Conservation (phyloP, 2,797 vertebrate genomes). For the Acanthurus tractus region DNA sequence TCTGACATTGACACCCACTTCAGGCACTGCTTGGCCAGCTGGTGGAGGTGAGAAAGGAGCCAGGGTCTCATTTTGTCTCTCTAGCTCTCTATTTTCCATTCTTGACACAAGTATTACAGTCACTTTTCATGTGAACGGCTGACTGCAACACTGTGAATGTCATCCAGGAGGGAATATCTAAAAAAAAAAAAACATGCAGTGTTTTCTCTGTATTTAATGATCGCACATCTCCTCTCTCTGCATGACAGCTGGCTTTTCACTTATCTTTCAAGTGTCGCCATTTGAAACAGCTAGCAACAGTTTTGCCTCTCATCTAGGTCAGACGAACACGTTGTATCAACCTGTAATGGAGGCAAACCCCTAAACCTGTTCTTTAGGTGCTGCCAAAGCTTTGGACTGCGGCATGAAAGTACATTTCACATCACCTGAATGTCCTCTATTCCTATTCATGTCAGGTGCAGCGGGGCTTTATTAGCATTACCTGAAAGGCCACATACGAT, state of each 20-base stretch:
- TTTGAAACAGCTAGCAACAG: too few relatives aligned
- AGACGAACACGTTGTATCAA: not conserved
- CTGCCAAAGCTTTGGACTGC: not conserved
- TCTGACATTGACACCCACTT: conserved; percentile 3
- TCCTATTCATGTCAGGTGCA: not conserved
- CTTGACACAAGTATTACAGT: not conserved
- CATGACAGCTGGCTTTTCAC: too few relatives aligned
- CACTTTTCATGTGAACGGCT: not conserved
- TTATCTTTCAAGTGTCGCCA: too few relatives aligned
- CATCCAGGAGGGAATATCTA: not conserved
- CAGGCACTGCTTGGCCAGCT: not conserved
- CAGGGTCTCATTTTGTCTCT: not conserved
- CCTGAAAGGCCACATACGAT: not conserved
- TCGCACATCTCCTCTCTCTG: too few relatives aligned
- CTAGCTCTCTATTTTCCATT: not conserved
- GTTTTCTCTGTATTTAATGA: too few relatives aligned
- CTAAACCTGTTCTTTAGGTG: not conserved
- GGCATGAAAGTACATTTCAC: not conserved
- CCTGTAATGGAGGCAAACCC: not conserved
- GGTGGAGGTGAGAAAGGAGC: conserved; percentile 2
- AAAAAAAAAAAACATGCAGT: too few relatives aligned
- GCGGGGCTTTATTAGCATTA: not conserved
- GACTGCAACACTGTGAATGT: not conserved
- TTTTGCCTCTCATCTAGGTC: not conserved
- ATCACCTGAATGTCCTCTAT: not conserved